These are phyloP conservation scores for Eulemur coronatus DNA, from an alignment of 2,797 vertebrate genomes.

Conservation along the genomic window DNA sequence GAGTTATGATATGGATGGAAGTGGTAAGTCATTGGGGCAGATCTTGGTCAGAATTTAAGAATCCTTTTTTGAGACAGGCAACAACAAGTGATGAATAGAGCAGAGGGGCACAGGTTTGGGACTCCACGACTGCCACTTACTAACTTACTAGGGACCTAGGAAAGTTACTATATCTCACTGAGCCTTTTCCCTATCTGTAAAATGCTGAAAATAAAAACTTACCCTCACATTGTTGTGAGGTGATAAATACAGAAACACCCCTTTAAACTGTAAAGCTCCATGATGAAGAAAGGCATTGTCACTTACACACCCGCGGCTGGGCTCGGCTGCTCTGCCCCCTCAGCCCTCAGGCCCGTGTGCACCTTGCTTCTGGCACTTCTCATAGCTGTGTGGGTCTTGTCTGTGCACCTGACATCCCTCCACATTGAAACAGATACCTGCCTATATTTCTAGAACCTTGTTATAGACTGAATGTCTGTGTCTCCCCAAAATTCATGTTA, in stretches of 20 bases:
- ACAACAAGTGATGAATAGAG: background rate
- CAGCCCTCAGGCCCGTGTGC: fast-evolving
- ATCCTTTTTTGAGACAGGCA: background rate
- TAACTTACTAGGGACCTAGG: background rate
- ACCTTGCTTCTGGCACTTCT: background rate
- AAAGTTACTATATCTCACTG: background rate
- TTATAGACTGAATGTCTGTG: background rate
- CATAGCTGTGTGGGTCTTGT: background rate
- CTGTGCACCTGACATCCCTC: background rate
- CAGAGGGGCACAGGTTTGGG: background rate
- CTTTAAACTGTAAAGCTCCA: background rate
- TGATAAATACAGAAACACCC: background rate
- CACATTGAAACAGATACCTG: background rate
- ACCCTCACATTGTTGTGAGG: background rate
- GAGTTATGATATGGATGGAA: background rate
- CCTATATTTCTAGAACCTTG: background rate
- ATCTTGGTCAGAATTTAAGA: background rate
- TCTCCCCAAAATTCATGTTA: background rate
- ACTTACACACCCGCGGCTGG: background rate
- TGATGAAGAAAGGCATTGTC: background rate
- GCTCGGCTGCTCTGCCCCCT: background rate
- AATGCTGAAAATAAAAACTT: background rate
- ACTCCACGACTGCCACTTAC: background rate
- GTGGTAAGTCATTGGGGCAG: background rate
- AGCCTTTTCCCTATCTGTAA: background rate